Evolutionary conservation across 1,140 invertebrate species (phyloP).

Genomic region (Delia radicum): DNA sequence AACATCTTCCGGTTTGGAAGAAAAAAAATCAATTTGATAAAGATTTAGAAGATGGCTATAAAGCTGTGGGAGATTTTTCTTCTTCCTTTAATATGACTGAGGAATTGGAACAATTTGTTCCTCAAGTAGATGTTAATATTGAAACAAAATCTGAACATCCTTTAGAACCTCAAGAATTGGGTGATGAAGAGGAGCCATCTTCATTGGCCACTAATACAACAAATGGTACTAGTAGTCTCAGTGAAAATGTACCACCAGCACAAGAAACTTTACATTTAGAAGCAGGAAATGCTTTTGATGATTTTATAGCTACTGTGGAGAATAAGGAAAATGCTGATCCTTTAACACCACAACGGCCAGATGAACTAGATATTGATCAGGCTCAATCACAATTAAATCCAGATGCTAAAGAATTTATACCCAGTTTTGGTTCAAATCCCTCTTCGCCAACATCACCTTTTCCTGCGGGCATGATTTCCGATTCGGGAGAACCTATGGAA

Average conservation of each 20-base stretch:
- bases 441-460: slow-evolving; percentile 34
- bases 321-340: slow-evolving; percentile 43
- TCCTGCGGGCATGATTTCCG: background rate
- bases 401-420: slow-evolving; percentile 48
- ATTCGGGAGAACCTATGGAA: background rate
- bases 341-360: background rate
- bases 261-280: background rate
- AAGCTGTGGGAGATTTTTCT: slow-evolving; percentile 48
- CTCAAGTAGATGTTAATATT: slow-evolving; percentile 31
- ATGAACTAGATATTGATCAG: background rate
- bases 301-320: slow-evolving; percentile 24
- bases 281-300: background rate
- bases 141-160: background rate
- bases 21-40: slow-evolving; percentile 30
- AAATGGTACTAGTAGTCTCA: slow-evolving; percentile 49
- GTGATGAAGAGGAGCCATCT: slow-evolving; percentile 46
- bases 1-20: background rate
- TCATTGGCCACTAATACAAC: slow-evolving; percentile 50
- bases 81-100: slow-evolving; percentile 46
- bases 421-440: slow-evolving; percentile 44
- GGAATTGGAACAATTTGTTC: slow-evolving; percentile 34
- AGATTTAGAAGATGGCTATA: slow-evolving; percentile 47
- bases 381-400: slow-evolving; percentile 45
- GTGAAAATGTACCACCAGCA: slow-evolving; percentile 33
- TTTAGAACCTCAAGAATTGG: background rate